Evolutionary conservation across 2,888 invertebrate species (phyloP), one percentile per base, ranked within the genome.

Genomic region (Chrysodeixis includens): DNA sequence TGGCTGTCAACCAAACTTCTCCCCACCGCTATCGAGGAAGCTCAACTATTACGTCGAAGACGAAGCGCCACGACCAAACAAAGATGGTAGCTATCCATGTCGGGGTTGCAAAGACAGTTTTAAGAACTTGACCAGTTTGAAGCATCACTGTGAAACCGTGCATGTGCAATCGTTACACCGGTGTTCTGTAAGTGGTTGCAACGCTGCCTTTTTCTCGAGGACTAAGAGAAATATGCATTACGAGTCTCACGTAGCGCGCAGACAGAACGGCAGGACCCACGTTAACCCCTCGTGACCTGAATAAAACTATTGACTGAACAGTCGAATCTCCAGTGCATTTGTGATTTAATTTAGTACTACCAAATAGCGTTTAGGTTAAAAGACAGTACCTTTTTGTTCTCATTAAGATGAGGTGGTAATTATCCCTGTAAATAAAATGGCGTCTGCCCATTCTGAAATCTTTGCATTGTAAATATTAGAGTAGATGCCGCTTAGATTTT

Each of bases 171-270:
- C 97, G 66, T 96, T 97, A 92, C 97, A 97, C 83, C 96, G 96
- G 71, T 98, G 98, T 92, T 96, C 97, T n/a, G 95, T 97, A 57
- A 96, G 96, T 66, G 97, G 97, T 14, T 98, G 98, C 90, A 96
- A 96, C 57, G 97, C 97, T 81, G 96, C 97, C 56, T 98, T 98
- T 91, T 96, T 97, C 69, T 97, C 98, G 12, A 95, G 97, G 79
- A 97, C 97, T 74, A 97, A 97, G 77, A 96, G 98, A 70, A 98
- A 97, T 86, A 95, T 96, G 56, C 98, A 98, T 90, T 96, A 97
- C 68, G 97, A 97, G 82, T 96, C 96, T 78, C 97, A 97, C 74
- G 91, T 96, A 26, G 86, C 91, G 5, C 88, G 90, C 74, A 86
- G 93, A 76, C 90, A 93, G 79, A 93, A 92, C 44, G 92, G 92